phyloP scores from a whole-genome alignment of 1,140 invertebrate species.

The Cotesia chilonis region DNA sequence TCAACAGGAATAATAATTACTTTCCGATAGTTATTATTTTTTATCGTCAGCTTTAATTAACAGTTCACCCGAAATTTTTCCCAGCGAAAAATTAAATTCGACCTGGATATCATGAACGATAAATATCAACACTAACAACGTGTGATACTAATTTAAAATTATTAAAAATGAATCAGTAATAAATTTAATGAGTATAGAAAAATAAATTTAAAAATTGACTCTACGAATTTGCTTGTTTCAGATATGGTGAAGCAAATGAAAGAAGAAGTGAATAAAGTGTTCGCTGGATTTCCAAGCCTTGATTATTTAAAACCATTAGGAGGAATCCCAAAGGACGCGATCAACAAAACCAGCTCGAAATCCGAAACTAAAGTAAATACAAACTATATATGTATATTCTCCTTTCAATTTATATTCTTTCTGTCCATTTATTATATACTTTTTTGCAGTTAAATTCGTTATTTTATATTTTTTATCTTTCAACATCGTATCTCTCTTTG shows the following conservation, averaged over 20 bases:
- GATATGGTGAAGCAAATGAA: conserved; percentile 59
- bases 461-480: conserved; percentile 15
- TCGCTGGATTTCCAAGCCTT: conserved; percentile 47
- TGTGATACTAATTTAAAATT: no score
- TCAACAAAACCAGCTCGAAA: conserved; percentile 62
- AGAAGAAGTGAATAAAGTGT: conserved; percentile 57
- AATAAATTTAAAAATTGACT: no score
- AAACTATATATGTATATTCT: neutral
- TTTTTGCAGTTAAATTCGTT: conserved; percentile 3
- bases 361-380: conserved; percentile 65
- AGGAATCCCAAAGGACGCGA: conserved; percentile 63
- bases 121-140: no score
- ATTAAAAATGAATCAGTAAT: no score
- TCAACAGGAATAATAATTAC: no score
- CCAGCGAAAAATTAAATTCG: no score
- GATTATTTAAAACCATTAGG: conserved; percentile 46
- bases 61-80: no score
- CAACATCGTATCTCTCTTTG: conserved; percentile 5
- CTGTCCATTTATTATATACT: conserved; percentile 27
- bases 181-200: no score
- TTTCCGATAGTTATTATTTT: no score
- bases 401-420: conserved; percentile 25
- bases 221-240: conserved; percentile 50
- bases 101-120: no score
- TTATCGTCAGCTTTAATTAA: no score